Base-by-base conservation (phyloP, 1,140 invertebrate genomes). In the Trichoplusia ni region DNA sequence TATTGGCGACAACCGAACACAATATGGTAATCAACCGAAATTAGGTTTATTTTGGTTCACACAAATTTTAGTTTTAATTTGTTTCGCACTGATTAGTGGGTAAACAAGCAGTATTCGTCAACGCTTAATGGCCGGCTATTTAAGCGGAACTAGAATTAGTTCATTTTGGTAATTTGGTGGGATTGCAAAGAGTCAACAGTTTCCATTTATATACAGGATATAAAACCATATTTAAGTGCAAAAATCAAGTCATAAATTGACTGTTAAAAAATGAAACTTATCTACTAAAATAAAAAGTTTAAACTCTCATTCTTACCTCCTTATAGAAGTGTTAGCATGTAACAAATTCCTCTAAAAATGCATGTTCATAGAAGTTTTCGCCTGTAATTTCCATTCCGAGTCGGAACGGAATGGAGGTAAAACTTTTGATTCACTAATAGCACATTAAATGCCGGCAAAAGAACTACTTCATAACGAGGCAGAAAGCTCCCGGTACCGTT, bases 371-470 rank as follows among this genome's bases (percentile, higher is more conserved):
- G 35, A 25, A 56, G 51, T 58, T 58, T 29, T 27, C 25, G 21
- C 1, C 46, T 25, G 33, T 49, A 49, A 64, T 37, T 62, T 51
- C 29, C 35, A 25, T 19, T 54, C 21, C 33, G 27, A 23, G 11
- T 54, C 8, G 19, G 40, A 54, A 69, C 19, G 54, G 18, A 58
- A 35, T 63, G 31, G 47, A 67, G 47, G 49, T 14, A 18, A 46
- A 72, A 65, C 51, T 72, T 72, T 42, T 62, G 61, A 71, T 69
- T 70, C 64, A 44, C 54, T 73, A 73, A 73, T 64, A 60, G 67
- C 46, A 61, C 54, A 60, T 64, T 68, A 67, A 73, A 60, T 54
- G 54, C 54, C 25, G 46, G 42, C 31, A 60, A 63, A 42, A 49
- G 35, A 60, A 60, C 44, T 29, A 37, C 19, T 61, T 21, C 23